These are phyloP conservation scores for Struthidea cinerea DNA, from an alignment of 2,113 vertebrate genomes.

Conservation along the genomic window DNA sequence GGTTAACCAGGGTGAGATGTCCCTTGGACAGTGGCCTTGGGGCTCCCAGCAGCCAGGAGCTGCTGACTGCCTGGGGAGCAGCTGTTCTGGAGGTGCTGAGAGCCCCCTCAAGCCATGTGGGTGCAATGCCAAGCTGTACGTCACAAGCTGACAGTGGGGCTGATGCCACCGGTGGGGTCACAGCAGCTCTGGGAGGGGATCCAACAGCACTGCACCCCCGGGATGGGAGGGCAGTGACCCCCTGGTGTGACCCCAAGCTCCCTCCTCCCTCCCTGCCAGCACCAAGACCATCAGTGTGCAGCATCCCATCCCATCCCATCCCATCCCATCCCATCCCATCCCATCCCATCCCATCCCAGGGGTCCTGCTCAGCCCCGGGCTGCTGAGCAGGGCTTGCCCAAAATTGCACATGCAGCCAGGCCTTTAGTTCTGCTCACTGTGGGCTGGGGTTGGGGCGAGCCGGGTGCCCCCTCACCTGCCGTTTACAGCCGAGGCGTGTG, in stretches of 20 bases:
- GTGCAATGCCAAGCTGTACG: not conserved
- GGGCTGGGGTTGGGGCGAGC: not conserved
- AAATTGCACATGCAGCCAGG: not conserved
- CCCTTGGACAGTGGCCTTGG: not conserved
- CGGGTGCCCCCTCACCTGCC: not conserved
- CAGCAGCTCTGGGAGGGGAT: not conserved
- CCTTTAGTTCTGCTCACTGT: not conserved
- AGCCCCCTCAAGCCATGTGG: fast-evolving
- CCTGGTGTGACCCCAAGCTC: not conserved
- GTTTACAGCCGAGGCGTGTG: not conserved
- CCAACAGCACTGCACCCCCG: not conserved
- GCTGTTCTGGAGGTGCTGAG: not conserved
- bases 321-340: not conserved
- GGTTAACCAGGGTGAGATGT: not conserved
- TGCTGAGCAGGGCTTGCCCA: not conserved
- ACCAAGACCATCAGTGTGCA: not conserved
- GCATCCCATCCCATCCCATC: not conserved
- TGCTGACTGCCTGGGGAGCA: not conserved
- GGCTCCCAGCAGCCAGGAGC: not conserved
- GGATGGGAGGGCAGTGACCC: not conserved
- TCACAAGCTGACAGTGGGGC: not conserved
- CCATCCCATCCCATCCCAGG: not conserved
- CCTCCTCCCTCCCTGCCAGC: not conserved
- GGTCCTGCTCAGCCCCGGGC: fast-evolving
- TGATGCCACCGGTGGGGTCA: fast-evolving